Evolutionary conservation across 2,113 vertebrate species (phyloP).

Genomic region (Nycticorax nycticorax): DNA sequence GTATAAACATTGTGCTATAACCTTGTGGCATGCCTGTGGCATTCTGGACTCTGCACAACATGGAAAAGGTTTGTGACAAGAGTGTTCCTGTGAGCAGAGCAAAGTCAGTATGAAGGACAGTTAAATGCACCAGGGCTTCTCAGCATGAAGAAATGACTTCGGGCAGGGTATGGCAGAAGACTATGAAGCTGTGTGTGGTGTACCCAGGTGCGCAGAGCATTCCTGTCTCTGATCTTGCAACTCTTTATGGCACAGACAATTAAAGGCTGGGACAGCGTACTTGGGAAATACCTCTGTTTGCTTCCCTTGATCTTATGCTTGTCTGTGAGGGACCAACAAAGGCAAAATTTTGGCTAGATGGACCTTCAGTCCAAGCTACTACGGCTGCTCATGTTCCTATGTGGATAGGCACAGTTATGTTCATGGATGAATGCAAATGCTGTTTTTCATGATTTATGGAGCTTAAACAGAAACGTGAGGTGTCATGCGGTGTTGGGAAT

Average conservation of each 20-base stretch:
- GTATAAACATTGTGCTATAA: not conserved
- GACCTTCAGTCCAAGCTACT: not conserved
- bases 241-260: not conserved
- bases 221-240: not conserved
- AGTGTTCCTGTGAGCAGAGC: not conserved
- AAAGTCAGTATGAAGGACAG: not conserved
- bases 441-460: not conserved
- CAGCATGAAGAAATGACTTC: not conserved
- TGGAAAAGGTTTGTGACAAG: not conserved
- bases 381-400: not conserved
- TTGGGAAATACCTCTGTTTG: not conserved
- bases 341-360: not conserved
- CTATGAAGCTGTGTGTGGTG: not conserved
- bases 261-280: not conserved
- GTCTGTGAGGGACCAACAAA: not conserved
- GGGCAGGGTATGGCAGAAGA: not conserved
- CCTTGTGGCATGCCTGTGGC: not conserved
- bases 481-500: not conserved
- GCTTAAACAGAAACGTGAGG: not conserved
- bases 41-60: not conserved
- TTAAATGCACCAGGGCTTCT: not conserved
- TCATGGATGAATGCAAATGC: not conserved
- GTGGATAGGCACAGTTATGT: not conserved
- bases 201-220: rapidly evolving
- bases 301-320: not conserved